Evolutionary conservation across 2,797 vertebrate genomes (phyloP).

Genomic region (Morus bassanus): DNA sequence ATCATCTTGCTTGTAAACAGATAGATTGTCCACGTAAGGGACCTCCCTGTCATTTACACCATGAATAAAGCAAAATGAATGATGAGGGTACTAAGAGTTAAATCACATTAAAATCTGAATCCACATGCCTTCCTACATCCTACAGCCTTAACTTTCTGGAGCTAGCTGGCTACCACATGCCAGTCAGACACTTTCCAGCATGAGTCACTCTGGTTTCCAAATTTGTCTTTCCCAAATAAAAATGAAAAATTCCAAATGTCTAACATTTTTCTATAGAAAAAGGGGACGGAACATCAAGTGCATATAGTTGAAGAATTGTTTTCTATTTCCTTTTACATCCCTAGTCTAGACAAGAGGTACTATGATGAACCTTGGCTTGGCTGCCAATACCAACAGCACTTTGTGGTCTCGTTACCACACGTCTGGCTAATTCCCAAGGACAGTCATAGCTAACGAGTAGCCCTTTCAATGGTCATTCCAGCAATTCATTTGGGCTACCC

Average conservation of each 20-base stretch:
- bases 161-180: constrained; percentile 27
- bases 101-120: neutral
- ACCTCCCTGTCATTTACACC: neutral
- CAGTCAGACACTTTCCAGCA: constrained; percentile 61
- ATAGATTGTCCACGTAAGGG: neutral
- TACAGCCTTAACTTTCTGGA: constrained; percentile 20
- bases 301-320: constrained; percentile 56
- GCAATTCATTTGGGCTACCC: constrained; percentile 37
- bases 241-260: constrained; percentile 56
- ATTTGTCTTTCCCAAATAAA: constrained; percentile 64
- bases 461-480: constrained; percentile 56
- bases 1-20: neutral
- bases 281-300: constrained; percentile 12
- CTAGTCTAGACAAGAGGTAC: constrained; percentile 67
- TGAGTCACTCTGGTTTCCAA: constrained; percentile 60
- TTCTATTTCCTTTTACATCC: constrained; percentile 65
- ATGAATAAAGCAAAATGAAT: neutral
- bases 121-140: neutral
- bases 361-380: constrained; percentile 55
- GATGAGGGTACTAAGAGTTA: neutral
- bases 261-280: constrained; percentile 63
- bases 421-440: constrained; percentile 60
- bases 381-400: constrained; percentile 66
- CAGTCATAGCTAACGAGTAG: constrained; percentile 58
- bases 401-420: constrained; percentile 55